Base-by-base conservation (phyloP, 2,888 invertebrate genomes). In the Luffia ferchaultella region DNA sequence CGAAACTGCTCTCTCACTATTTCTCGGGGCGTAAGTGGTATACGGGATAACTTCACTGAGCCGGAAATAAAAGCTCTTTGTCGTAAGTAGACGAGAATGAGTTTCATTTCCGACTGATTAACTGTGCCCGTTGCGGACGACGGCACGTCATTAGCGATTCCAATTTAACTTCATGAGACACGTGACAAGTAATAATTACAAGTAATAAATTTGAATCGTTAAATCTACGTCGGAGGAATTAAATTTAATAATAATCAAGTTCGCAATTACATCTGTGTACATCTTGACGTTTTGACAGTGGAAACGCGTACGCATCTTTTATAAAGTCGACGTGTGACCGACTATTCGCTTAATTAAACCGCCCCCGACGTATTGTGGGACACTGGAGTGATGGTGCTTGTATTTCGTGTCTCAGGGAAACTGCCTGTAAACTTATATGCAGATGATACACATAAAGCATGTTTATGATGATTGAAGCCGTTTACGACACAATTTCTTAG, bases 1-100 rank as follows among this genome's bases (percentile, higher is more conserved):
- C n/a, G n/a, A n/a, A n/a, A n/a, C n/a, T n/a, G n/a, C n/a, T n/a
- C n/a, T n/a, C n/a, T n/a, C n/a, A n/a, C n/a, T n/a, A n/a, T n/a
- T n/a, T n/a, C n/a, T 30, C 3, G 12, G 30, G 5, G 30, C 30
- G 12, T 30, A 30, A 30, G 12, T 12, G 30, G 12, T 12, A 12
- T 7, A 30, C 3, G 30, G 30, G 30, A 30, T 30, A 30, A 30
- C 43, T 43, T 19, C 49, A 15, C 16, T 43, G 49, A 49, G 20
- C 49, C 49, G 47, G 50, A 50, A 50, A 58, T 56, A 56, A 53
- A 53, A 53, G 54, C 53, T 56, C 55, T 54, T 52, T 42, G 19
- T 30, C n/a, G 44, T 51, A 48, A 54, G 52, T 52, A 51, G 50
- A 44, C 52, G 53, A 52, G 53, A 58, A 57, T 53, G 56, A 53